These are phyloP conservation scores for Agriopis aurantiaria DNA, from an alignment of 2,888 invertebrate genomes.

Conservation along the genomic window DNA sequence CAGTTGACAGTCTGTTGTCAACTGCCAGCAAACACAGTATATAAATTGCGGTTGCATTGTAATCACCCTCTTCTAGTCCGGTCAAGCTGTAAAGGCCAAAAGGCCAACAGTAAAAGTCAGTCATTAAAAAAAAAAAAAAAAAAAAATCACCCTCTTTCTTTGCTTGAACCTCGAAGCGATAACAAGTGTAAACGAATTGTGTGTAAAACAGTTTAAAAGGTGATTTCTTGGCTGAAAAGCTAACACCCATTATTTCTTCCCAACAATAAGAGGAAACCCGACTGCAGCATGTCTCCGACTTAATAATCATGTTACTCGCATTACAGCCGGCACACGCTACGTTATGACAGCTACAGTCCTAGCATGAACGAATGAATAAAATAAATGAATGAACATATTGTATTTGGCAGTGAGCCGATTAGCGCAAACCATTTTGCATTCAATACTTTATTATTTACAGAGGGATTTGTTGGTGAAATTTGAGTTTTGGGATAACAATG, in stretches of 20 bases:
- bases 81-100: too few relatives aligned
- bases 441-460: slow-evolving; percentile 22
- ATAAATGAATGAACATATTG: slow-evolving; percentile 51
- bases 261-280: neutral
- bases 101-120: too few relatives aligned
- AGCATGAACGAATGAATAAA: slow-evolving; percentile 19
- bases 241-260: neutral
- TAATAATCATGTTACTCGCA: slow-evolving; percentile 12
- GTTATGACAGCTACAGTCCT: slow-evolving; percentile 19
- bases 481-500: neutral
- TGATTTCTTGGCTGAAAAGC: too few relatives aligned
- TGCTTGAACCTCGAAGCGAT: too few relatives aligned
- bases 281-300: neutral
- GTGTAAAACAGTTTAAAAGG: too few relatives aligned
- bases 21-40: too few relatives aligned
- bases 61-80: too few relatives aligned
- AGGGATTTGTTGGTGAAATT: slow-evolving; percentile 11
- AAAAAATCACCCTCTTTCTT: too few relatives aligned
- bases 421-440: slow-evolving; percentile 29
- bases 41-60: too few relatives aligned
- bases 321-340: slow-evolving; percentile 6
- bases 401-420: slow-evolving; percentile 60
- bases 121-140: too few relatives aligned
- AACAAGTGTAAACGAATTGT: too few relatives aligned
- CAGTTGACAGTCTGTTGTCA: too few relatives aligned